phyloP scores from a whole-genome alignment of 2,113 vertebrate species.

The Zeus faber region DNA sequence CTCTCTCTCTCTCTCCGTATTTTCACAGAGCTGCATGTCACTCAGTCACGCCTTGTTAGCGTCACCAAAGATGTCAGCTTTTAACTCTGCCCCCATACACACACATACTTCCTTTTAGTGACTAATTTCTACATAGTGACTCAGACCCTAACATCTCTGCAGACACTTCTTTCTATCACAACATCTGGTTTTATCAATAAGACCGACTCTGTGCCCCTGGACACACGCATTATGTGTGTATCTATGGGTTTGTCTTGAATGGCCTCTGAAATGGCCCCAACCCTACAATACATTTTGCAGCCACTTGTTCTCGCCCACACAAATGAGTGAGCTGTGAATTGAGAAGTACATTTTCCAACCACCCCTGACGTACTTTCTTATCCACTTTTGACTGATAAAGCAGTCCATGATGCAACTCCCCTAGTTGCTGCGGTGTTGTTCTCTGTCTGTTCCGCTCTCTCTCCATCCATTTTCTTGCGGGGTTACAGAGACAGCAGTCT shows the following conservation, averaged over 20 bases:
- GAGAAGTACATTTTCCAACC: conserved; percentile 30
- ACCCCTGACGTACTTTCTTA: background rate
- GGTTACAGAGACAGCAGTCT: too few relatives aligned
- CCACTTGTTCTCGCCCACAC: conserved; percentile 30
- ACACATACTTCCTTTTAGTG: conserved; percentile 15
- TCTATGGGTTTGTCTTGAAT: too few relatives aligned
- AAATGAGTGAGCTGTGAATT: conserved; percentile 45
- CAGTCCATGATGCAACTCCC: conserved; percentile 37
- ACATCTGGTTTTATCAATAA: too few relatives aligned
- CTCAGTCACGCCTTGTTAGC: conserved; percentile 30
- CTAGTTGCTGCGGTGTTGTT: conserved; percentile 23
- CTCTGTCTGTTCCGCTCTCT: conserved; percentile 32
- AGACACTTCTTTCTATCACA: too few relatives aligned
- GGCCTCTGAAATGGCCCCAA: too few relatives aligned
- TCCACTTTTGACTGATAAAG: conserved; percentile 16
- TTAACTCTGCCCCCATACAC: conserved; percentile 38
- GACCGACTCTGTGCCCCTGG: too few relatives aligned
- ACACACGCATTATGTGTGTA: too few relatives aligned
- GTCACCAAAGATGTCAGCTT: too few relatives aligned
- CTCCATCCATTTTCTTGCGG: conserved; percentile 23
- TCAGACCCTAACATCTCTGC: too few relatives aligned
- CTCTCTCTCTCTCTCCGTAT: background rate
- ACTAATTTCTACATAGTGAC: too few relatives aligned
- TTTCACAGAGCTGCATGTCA: conserved; percentile 25
- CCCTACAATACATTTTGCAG: too few relatives aligned